Evolutionary conservation across 1,140 invertebrate genomes (phyloP), one percentile per base, ranked within the genome.

Genomic region (Euwallacea similis): DNA sequence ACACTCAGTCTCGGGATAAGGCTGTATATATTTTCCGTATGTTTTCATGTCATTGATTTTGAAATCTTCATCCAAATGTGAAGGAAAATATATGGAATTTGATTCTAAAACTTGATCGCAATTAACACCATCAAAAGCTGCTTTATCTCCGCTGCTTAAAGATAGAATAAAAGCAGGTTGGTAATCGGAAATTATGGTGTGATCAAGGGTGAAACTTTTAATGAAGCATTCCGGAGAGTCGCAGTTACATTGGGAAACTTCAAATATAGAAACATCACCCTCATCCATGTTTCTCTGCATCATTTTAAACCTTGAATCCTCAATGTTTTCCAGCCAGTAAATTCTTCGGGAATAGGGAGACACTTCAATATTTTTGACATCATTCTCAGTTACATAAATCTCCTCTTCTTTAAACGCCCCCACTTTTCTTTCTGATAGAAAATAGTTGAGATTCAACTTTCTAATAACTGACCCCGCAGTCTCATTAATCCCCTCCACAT

Each of bases 21-120:
- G 90, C 79, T 95, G 93, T 16, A 90, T 83, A n/a, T 88, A 88
- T 46, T 87, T 83, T 13, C 92, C 92, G 71, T 90, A 84, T 0
- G 91, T 88, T 50, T 33, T 33, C 21, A 33, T 33, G 21, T 33
- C 21, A 4, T 33, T 33, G 4, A 33, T 33, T 33, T 33, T 33
- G 4, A 4, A 33, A 33, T 33, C 4, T 33, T 33, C 21, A 33
- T 33, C 21, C 21, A 33, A 33, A 33, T 33, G 4, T 33, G 21
- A 33, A 1, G 21, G 4, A 33, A 33, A 33, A 33, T 33, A 33
- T 33, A 33, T 33, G 21, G 21, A 33, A 33, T 33, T 33, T 33
- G 21, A 33, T 33, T 33, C 21, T 4, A 33, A 33, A 33, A 33
- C 21, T 33, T 33, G 21, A 33, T 33, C 21, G 4, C 21, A 33